Evolutionary conservation across 1,140 invertebrate genomes (phyloP).

Genomic region (Papilio dardanus): DNA sequence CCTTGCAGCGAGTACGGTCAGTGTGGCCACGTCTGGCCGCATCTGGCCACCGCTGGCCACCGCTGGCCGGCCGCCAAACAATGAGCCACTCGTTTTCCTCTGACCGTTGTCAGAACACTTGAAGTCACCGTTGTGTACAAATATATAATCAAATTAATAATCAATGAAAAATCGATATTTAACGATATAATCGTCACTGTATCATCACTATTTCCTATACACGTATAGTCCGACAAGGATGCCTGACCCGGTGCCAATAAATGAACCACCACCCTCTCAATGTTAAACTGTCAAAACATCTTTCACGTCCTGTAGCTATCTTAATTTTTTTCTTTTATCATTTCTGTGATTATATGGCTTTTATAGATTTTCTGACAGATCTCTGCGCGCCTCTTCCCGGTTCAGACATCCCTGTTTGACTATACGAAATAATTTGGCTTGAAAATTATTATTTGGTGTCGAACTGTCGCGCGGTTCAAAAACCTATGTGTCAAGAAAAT

Average conservation of each 20-base stretch:
- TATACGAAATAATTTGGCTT: background rate
- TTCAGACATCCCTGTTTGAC: no score
- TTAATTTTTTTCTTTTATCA: no score
- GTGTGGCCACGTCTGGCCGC: background rate
- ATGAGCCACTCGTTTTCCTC: conserved; percentile 31
- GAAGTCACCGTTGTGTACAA: conserved; percentile 36
- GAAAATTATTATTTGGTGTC: conserved; percentile 12
- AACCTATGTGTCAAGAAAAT: background rate
- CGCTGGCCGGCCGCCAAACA: background rate
- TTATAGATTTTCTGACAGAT: no score
- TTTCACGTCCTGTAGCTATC: no score
- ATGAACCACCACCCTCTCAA: no score
- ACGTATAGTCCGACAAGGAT: conserved; percentile 11
- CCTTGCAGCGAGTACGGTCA: conserved; percentile 21
- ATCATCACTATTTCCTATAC: background rate
- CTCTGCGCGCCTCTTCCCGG: no score
- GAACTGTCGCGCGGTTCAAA: background rate
- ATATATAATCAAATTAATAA: conserved; percentile 31
- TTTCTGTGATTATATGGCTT: no score
- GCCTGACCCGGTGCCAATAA: no score
- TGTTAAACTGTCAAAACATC: no score
- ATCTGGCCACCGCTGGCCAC: background rate
- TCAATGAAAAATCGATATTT: conserved; percentile 26
- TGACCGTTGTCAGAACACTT: conserved; percentile 14
- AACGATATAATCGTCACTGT: conserved; percentile 32